phyloP scores from a whole-genome alignment of 2,888 invertebrate genomes.

The Chirona hameri region DNA sequence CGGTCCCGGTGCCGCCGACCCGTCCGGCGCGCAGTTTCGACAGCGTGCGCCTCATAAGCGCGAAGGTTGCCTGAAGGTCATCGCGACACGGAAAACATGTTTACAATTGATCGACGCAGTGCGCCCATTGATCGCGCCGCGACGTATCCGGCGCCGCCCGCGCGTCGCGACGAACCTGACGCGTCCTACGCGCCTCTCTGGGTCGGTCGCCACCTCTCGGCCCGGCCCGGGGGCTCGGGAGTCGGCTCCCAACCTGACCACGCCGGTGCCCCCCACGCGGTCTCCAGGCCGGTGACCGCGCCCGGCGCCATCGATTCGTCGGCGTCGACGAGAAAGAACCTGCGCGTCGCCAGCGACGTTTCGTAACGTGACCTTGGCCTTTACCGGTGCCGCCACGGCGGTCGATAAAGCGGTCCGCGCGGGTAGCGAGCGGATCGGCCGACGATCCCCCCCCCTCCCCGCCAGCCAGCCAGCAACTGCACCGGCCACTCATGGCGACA shows the following conservation, averaged over 20 bases:
- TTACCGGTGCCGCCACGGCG: background rate
- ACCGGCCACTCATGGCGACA: background rate
- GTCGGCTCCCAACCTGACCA: background rate
- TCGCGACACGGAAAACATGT: constrained; percentile 2
- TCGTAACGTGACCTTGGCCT: constrained; percentile 28
- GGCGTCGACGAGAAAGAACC: background rate
- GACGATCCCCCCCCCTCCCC: background rate
- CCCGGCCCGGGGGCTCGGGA: background rate
- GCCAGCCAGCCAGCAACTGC: background rate
- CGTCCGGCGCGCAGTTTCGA: background rate
- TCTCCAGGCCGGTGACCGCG: background rate
- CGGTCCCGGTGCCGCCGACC: background rate
- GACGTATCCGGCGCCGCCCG: background rate
- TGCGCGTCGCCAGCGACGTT: background rate
- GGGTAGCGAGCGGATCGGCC: background rate
- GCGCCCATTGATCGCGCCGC: background rate
- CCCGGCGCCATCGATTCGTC: background rate
- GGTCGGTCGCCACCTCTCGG: no score
- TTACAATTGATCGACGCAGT: constrained; percentile 4
- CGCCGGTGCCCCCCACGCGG: background rate
- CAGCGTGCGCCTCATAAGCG: background rate
- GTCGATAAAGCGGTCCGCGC: background rate
- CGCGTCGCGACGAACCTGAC: no score
- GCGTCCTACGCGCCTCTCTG: no score
- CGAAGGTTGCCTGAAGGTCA: constrained; percentile 11